phyloP scores from a whole-genome alignment of 1,140 invertebrate species.

The Conus betulinus region DNA sequence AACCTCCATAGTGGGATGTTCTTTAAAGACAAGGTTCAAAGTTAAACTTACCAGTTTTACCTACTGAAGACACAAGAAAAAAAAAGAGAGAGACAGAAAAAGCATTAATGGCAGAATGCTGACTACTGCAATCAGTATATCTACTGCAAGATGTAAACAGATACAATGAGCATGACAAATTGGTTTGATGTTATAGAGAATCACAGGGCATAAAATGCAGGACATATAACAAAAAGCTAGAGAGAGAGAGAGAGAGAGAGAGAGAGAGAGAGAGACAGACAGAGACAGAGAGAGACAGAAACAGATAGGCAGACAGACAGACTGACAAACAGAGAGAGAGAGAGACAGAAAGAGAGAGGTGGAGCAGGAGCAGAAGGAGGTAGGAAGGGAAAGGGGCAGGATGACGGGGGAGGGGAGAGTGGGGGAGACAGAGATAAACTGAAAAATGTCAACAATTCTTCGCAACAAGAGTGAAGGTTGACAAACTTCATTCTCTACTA shows the following conservation, averaged over 20 bases:
- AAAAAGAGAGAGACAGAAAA: background rate
- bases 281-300: background rate
- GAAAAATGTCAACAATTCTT: background rate
- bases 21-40: background rate
- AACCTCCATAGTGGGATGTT: too few species aligned
- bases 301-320: background rate
- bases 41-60: background rate
- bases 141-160: too few species aligned
- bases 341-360: background rate
- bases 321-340: background rate
- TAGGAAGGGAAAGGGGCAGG: background rate
- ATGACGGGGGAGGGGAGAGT: background rate
- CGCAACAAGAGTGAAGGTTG: too few species aligned
- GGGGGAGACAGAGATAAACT: background rate
- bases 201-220: too few species aligned
- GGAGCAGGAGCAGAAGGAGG: background rate
- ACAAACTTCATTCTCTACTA: too few species aligned
- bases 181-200: too few species aligned
- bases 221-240: too few species aligned
- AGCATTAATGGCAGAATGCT: background rate
- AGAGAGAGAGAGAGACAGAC: background rate
- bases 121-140: background rate
- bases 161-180: too few species aligned
- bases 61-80: background rate
- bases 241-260: too few species aligned